Evolutionary conservation across 2,888 invertebrate genomes (phyloP), one percentile per base, ranked within the genome.

Genomic region (Thymelicus lineola): DNA sequence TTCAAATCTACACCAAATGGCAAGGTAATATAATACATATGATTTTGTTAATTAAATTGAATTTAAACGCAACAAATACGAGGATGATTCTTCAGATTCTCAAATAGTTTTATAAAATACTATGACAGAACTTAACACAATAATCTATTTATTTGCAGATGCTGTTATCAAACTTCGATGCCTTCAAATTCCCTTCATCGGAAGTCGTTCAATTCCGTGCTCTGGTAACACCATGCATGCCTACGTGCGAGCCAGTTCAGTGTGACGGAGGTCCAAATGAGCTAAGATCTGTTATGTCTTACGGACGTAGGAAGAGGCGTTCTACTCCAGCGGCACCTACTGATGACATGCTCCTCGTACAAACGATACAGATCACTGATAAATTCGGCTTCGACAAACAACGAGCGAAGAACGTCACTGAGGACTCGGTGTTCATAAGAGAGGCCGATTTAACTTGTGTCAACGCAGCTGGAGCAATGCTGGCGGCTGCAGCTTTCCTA

Each of bases 131-230:
- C 5, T 3, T 55, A 9, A 50, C 7, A 50, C 7, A 7, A 9
- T 15, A 14, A 10, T 42, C 0, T 61, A 46, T 65, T 62, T 78
- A 77, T 84, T 85, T 91, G 60, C 95, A 97, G 96, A 95, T 97
- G 79, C 94, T 98, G 73, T 93, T 98, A 73, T 98, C 98, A 66
- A 97, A 97, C 91, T 98, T 98, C 92, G 98, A 98, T 88, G 98
- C 98, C 48, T 98, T 98, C 95, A 98, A 98, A 89, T 98, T 98
- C 94, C 98, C 98, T 57, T 98, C 98, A 63, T 98, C 98, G 14
- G 98, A 98, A 86, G 97, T 98, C 59, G 98, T 98, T 1, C 98
- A 98, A 86, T 98, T 98, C 96, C 96, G 98, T 74, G 98, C 98
- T n/a, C 89, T 98, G 82, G 98, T 98, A 50, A 98, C 98, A 3